A percentile compares a stretch with the other conserved stretches of the same genome.
Conservation (phyloP, 1,140 invertebrate species). For the Saccostrea glomerata region DNA sequence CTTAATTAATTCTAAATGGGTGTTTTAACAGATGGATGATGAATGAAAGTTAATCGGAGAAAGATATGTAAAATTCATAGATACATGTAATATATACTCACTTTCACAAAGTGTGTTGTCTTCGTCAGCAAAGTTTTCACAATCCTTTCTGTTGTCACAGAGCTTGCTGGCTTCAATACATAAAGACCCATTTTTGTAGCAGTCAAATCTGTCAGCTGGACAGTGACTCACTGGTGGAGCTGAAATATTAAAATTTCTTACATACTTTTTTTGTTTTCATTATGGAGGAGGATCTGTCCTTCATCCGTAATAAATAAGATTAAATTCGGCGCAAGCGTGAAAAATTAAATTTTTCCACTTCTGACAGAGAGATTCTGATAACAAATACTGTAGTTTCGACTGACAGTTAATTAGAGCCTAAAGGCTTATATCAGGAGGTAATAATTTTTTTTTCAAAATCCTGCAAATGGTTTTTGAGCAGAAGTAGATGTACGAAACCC, state of each 20-base stretch:
- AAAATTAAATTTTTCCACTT: too few relatives aligned
- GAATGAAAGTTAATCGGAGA: neutral
- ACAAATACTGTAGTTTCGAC: too few relatives aligned
- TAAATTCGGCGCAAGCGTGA: too few relatives aligned
- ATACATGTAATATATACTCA: slow-evolving; percentile 47
- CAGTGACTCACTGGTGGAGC: neutral
- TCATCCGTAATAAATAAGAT: neutral
- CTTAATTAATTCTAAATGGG: neutral
- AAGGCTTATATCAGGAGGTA: too few relatives aligned
- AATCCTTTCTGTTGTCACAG: slow-evolving; percentile 72
- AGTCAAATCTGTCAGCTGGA: slow-evolving; percentile 63
- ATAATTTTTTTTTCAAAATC: too few relatives aligned
- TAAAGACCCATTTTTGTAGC: slow-evolving; percentile 58
- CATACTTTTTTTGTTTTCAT: neutral
- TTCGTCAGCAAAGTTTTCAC: slow-evolving; percentile 68
- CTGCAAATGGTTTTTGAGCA: too few relatives aligned
- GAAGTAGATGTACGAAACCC: too few relatives aligned
- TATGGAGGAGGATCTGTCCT: neutral
- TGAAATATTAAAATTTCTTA: neutral
- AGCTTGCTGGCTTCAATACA: slow-evolving; percentile 64
- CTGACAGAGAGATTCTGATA: too few relatives aligned
- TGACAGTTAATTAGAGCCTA: too few relatives aligned
- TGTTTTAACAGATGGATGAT: neutral
- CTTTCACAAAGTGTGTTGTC: slow-evolving; percentile 57
- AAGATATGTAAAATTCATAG: neutral